These are phyloP conservation scores for Siniperca obscura DNA, from an alignment of 2,797 vertebrate species.

Conservation along the genomic window DNA sequence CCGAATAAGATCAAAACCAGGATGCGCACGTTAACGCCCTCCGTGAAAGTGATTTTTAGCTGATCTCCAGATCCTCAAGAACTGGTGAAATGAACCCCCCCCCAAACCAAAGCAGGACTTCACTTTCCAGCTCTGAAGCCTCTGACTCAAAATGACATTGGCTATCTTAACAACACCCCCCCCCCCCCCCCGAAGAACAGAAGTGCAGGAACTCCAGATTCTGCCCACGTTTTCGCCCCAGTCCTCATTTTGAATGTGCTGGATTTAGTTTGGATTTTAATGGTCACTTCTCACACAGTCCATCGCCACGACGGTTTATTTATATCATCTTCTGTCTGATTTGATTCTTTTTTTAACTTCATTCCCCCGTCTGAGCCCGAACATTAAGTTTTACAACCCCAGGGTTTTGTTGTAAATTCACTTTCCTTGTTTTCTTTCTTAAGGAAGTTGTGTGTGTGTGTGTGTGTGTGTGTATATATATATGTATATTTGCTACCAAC, in stretches of 20 bases:
- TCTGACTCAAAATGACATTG: too few relatives aligned
- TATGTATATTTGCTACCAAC: constrained; percentile 70
- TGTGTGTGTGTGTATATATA: constrained; percentile 16
- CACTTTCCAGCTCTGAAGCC: too few relatives aligned
- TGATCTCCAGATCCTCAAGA: neutral
- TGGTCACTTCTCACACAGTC: neutral
- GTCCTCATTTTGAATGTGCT: neutral
- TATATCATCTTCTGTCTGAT: neutral
- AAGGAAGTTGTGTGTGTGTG: constrained; percentile 35
- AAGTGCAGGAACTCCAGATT: too few relatives aligned
- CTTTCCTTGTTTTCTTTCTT: constrained; percentile 40
- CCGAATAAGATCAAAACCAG: too few relatives aligned
- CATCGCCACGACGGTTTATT: neutral
- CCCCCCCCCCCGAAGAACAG: too few relatives aligned
- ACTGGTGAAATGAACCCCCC: neutral
- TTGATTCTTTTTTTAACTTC: neutral
- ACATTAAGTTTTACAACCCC: too few relatives aligned
- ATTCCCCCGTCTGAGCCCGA: neutral
- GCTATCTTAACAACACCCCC: too few relatives aligned
- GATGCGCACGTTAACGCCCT: too few relatives aligned
- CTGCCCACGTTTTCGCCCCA: too few relatives aligned
- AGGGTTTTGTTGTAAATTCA: constrained; percentile 25
- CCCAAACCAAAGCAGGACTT: too few relatives aligned
- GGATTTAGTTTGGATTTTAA: neutral
- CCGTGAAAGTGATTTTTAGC: too few relatives aligned